Evolutionary conservation across 2,797 vertebrate genomes (phyloP), one percentile per base, ranked within the genome.

Genomic region (Leptoclinus maculatus): DNA sequence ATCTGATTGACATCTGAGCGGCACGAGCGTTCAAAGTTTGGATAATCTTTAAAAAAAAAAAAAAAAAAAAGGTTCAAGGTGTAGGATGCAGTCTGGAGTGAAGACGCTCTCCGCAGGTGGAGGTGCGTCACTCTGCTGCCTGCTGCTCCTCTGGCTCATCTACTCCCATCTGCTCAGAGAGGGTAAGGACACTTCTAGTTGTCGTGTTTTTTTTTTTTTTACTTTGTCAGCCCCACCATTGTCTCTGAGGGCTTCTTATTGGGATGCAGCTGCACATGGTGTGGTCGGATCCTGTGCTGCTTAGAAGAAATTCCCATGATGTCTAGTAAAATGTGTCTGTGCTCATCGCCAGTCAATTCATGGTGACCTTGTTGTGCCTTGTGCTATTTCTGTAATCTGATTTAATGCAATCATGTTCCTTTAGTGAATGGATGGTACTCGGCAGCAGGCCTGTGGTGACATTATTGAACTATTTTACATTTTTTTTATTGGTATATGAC

Each of bases 101-200:
- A 96, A 94, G 93, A 94, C 94, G 80, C 93, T 96, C 81, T 95
- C 95, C 87, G 94, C 95, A 90, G 95, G 95, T 89, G 95, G 95
- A 93, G 96, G 95, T 87, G 95, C 96, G 91, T 94, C 95, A 83
- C 95, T 97, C 85, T 96, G 96, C 91, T 97, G 95, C 91, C 94
- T 97, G 74, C 93, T 96, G 81, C 94, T 96, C 83, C 94, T 97
- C 86, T 96, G 95, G 95, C 92, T 96, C 85, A 94, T 96, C 88
- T 96, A 95, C 91, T 95, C 95, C 75, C 96, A 97, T 85, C 94
- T 96, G 83, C 92, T 96, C 43, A 93, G 94, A 95, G 96, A 97
- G 93, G 96, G 96, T 95, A 93, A 95, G 95, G 83, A 75, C 80
- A 79, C 74, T 79, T 74, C 7, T 36, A 66, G 66, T 76, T 86